phyloP scores from a whole-genome alignment of 30 jellyfish, hydroid and myxozoan species.

The Mastigias papua region DNA sequence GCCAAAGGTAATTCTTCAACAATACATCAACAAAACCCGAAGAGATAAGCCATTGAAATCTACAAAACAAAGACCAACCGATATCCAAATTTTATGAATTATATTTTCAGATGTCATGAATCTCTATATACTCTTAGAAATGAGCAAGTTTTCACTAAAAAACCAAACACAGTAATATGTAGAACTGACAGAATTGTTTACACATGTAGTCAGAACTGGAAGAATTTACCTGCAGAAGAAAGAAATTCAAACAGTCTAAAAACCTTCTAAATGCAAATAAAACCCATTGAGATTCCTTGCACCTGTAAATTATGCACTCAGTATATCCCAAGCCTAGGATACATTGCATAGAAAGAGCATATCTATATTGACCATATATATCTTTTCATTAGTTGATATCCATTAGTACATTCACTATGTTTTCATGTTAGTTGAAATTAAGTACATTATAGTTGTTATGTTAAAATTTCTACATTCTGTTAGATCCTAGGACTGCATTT shows the following conservation, averaged over 20 bases:
- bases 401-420: too few relatives aligned
- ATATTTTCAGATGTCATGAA: constrained; percentile 19
- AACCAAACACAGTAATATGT: background rate
- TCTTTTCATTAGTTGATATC: too few relatives aligned
- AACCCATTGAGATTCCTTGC: background rate
- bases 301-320: background rate
- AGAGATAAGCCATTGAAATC: constrained; percentile 6
- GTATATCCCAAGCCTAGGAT: background rate
- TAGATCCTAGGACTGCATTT: too few relatives aligned
- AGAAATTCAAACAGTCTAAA: background rate
- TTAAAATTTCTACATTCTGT: too few relatives aligned
- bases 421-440: too few relatives aligned
- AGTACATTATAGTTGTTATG: too few relatives aligned
- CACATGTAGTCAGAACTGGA: constrained; percentile 6
- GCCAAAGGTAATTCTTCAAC: constrained; percentile 8
- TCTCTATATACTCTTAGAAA: background rate
- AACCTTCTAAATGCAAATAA: background rate
- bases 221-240: background rate
- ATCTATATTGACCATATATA: too few relatives aligned
- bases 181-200: constrained; percentile 9
- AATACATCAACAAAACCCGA: constrained; percentile 10
- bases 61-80: background rate
- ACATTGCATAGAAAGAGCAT: background rate
- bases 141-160: constrained; percentile 7
- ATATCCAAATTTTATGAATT: background rate